phyloP scores from a whole-genome alignment of 2,797 vertebrate species.

The Sphenodon punctatus region DNA sequence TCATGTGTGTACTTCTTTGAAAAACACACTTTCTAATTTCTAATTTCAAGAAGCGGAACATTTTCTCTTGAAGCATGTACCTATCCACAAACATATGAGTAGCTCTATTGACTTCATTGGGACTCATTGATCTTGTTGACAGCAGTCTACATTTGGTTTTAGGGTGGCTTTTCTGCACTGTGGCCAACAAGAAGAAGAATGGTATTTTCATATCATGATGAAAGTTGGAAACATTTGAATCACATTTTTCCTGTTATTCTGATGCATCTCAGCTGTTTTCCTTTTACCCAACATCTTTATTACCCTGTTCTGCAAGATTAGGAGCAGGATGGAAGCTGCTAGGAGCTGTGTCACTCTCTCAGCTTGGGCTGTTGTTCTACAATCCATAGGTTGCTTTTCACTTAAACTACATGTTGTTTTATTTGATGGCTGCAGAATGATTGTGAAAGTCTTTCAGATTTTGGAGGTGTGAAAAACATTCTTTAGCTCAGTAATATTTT shows the following conservation, averaged over 20 bases:
- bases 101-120: background rate
- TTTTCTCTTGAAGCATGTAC: background rate
- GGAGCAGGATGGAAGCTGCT: too few species aligned
- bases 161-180: too few species aligned
- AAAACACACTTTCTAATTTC: background rate
- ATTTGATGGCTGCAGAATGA: background rate
- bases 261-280: too few species aligned
- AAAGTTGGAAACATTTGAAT: rapidly evolving
- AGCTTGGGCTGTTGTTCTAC: too few species aligned
- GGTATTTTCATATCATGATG: background rate
- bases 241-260: too few species aligned
- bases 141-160: too few species aligned
- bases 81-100: rapidly evolving
- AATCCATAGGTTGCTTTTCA: background rate
- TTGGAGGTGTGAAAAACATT: background rate
- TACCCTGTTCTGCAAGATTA: too few species aligned
- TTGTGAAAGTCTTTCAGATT: background rate
- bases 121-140: too few species aligned
- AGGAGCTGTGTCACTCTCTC: too few species aligned
- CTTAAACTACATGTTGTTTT: background rate
- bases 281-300: too few species aligned
- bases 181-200: background rate
- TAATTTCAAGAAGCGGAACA: background rate
- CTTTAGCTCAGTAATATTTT: background rate
- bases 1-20: background rate